phyloP scores from a whole-genome alignment of 23 tunicate species.

The Halocynthia aurantium region DNA sequence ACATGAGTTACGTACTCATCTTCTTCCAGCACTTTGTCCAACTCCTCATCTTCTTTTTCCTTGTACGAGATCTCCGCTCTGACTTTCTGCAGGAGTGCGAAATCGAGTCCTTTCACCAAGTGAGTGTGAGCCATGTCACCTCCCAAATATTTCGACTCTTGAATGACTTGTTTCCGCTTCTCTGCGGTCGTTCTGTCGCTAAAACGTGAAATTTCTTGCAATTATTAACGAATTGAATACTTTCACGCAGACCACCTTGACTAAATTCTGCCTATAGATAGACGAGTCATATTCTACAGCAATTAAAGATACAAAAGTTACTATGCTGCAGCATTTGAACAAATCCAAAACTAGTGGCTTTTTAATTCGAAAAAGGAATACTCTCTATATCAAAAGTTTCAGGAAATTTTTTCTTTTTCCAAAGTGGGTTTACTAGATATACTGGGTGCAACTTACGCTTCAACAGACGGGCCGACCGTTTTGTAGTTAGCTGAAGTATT shows the following conservation, averaged over 20 bases:
- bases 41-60: constrained; percentile 83
- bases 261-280: not conserved
- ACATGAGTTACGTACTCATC: constrained; percentile 6
- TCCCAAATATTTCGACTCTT: constrained; percentile 96
- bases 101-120: constrained; percentile 98
- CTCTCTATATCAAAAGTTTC: too few relatives aligned
- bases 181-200: constrained; percentile 74
- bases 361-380: too few relatives aligned
- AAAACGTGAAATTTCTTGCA: too few relatives aligned
- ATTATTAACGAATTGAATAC: too few relatives aligned
- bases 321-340: too few relatives aligned
- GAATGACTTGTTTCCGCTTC: constrained; percentile 83
- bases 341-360: too few relatives aligned
- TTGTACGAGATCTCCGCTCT: constrained; percentile 89
- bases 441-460: not conserved
- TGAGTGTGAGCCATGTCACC: constrained; percentile 99
- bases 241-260: not conserved
- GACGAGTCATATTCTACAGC: too few relatives aligned
- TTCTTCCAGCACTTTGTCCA: constrained; percentile 61
- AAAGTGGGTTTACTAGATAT: too few relatives aligned
- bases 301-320: too few relatives aligned
- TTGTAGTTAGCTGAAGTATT: constrained; percentile 90
- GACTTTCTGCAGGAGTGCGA: constrained; percentile 93
- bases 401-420: too few relatives aligned
- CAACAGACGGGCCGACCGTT: constrained; percentile 85